Evolutionary conservation across 2,113 vertebrate genomes (phyloP).

Genomic region (Phalacrocorax aristotelis): DNA sequence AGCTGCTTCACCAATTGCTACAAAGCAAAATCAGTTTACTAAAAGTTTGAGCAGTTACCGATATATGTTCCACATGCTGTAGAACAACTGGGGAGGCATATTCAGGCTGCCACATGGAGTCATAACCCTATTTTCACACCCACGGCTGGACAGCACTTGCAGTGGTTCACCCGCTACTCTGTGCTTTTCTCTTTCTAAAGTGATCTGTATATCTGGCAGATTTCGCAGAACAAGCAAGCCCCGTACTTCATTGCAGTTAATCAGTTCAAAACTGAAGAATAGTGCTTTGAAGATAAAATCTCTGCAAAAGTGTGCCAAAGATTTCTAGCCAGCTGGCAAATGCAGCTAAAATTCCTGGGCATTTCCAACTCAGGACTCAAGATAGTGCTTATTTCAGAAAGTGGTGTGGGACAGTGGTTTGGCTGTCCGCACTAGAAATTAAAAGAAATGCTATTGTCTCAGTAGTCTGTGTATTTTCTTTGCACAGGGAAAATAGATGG

Average conservation of each 20-base stretch:
- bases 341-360: neutral
- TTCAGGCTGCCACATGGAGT: neutral
- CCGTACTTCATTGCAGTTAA: neutral
- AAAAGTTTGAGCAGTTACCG: neutral
- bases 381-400: neutral
- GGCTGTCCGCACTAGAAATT: neutral
- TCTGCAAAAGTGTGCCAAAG: neutral
- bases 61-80: neutral
- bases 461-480: neutral
- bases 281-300: neutral
- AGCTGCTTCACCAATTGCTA: neutral
- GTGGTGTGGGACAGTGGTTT: neutral
- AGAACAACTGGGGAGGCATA: neutral
- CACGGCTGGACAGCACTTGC: neutral
- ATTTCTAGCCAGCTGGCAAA: neutral
- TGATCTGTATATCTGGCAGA: neutral
- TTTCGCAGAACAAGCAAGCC: neutral
- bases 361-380: neutral
- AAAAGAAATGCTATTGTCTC: neutral
- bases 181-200: neutral
- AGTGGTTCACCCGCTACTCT: accelerated
- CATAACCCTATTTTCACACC: neutral
- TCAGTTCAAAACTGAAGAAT: neutral
- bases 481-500: neutral
- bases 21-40: neutral